These are phyloP conservation scores for Chrysotoxum bicinctum DNA, from an alignment of 2,888 invertebrate species.

Conservation along the genomic window DNA sequence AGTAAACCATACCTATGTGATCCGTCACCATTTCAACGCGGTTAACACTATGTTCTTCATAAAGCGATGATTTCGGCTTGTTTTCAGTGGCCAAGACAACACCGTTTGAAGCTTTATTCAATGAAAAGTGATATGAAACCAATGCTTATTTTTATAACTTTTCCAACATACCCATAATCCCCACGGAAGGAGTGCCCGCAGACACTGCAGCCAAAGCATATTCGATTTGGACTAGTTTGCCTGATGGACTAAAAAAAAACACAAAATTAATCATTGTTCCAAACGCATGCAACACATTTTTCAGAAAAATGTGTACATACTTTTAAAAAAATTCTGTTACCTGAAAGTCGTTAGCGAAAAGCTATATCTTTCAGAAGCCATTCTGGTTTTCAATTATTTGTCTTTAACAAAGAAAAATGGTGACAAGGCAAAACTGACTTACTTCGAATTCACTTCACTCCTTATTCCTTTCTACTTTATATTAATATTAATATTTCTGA, in stretches of 20 bases:
- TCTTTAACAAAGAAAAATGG: background rate
- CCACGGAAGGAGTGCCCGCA: constrained; percentile 99
- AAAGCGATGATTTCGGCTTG: constrained; percentile 97
- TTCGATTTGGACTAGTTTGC: constrained; percentile 99
- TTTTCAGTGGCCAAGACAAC: constrained; percentile 99
- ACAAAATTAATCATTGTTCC: background rate
- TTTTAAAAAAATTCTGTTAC: background rate
- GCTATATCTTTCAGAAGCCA: constrained; percentile 98
- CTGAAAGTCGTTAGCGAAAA: constrained; percentile 92
- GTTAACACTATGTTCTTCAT: constrained; percentile 97
- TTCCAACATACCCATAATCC: constrained; percentile 92
- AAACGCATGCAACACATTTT: background rate
- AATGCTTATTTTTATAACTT: background rate
- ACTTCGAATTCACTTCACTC: too few species aligned
- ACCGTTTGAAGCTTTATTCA: constrained; percentile 92
- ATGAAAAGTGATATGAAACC: background rate
- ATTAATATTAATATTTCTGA: too few species aligned
- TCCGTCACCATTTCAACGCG: constrained; percentile 98
- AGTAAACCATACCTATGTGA: constrained; percentile 99
- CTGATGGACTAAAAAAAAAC: constrained; percentile 88
- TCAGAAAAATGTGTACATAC: background rate
- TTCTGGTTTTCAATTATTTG: constrained; percentile 77
- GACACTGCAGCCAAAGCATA: constrained; percentile 99
- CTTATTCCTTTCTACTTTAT: too few species aligned
- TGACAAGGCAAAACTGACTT: background rate